Evolutionary conservation across 2,113 vertebrate genomes (phyloP).

Genomic region (Chloropsis cyanopogon): DNA sequence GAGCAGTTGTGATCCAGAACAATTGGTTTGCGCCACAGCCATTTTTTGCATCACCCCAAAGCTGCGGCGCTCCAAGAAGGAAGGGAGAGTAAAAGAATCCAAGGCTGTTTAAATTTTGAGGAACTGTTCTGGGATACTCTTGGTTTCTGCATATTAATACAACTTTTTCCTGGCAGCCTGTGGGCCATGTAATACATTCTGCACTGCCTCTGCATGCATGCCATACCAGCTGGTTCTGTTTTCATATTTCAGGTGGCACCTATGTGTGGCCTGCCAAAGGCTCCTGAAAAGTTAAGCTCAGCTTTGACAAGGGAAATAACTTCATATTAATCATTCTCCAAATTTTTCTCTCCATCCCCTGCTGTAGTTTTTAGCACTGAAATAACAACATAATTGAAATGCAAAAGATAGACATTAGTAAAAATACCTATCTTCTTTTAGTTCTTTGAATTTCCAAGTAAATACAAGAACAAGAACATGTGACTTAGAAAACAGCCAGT

Average conservation of each 20-base stretch:
- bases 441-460: background rate
- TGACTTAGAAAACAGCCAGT: background rate
- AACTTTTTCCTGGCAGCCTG: background rate
- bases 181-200: background rate
- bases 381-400: slow-evolving; percentile 18
- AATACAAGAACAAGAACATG: background rate
- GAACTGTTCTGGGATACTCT: background rate
- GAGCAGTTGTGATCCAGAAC: fast-evolving
- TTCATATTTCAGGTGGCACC: background rate
- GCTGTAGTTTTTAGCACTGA: background rate
- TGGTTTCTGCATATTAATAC: background rate
- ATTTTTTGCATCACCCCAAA: background rate
- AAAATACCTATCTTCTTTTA: background rate
- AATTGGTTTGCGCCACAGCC: fast-evolving
- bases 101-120: background rate
- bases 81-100: background rate
- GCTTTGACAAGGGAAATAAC: background rate
- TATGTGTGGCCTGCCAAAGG: background rate
- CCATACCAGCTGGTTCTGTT: background rate
- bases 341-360: background rate
- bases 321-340: background rate
- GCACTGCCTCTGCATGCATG: background rate
- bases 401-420: background rate
- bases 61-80: background rate
- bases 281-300: background rate